phyloP scores from a whole-genome alignment of 2,797 vertebrate species.

The Strix occidentalis region DNA sequence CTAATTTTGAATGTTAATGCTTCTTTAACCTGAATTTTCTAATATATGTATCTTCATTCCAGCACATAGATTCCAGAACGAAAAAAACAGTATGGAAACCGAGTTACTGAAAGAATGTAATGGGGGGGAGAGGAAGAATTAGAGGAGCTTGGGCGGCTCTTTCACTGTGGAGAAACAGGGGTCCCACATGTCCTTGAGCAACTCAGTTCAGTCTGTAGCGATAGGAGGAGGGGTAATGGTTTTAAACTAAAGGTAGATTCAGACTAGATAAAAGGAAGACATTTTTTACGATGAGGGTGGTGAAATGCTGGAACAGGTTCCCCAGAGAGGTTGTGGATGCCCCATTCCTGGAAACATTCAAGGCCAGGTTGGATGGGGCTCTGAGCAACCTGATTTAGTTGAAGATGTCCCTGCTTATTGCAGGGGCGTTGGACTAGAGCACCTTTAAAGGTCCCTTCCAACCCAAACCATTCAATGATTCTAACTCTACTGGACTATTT shows the following conservation, averaged over 20 bases:
- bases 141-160: neutral
- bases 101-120: neutral
- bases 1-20: neutral
- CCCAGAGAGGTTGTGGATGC: neutral
- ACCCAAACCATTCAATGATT: neutral
- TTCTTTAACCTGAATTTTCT: neutral
- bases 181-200: neutral
- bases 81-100: neutral
- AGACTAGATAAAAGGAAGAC: neutral
- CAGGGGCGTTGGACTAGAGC: neutral
- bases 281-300: accelerated
- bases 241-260: neutral
- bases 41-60: neutral
- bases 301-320: neutral
- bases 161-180: accelerated
- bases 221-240: neutral
- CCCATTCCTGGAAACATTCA: neutral
- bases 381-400: neutral
- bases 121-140: neutral
- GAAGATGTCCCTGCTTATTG: neutral
- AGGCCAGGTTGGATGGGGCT: neutral
- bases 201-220: neutral
- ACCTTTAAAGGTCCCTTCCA: neutral
- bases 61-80: neutral
- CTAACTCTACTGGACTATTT: neutral